A percentile compares a stretch with the other conserved stretches of the same genome.
These are phyloP conservation scores for Tortricodes alternella DNA, from an alignment of 2,888 invertebrate species.

Conservation along the genomic window DNA sequence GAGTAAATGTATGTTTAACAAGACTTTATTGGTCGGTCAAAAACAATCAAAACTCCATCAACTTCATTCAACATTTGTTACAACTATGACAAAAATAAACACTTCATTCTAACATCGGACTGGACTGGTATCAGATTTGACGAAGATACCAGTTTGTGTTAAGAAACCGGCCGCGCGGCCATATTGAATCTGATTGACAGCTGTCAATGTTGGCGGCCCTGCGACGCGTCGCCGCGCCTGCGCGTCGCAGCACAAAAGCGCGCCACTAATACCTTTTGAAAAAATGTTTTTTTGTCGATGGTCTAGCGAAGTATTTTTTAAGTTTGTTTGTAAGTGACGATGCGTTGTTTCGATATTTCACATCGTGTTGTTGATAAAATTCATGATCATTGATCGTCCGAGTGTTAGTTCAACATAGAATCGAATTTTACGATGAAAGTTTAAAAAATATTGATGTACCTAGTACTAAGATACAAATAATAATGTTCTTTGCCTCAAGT, in stretches of 20 bases:
- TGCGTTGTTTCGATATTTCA: conserved; percentile 19
- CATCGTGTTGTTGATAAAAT: not conserved
- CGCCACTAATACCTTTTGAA: conserved; percentile 65
- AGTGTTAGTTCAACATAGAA: too few relatives aligned
- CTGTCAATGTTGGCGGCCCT: conserved; percentile 81
- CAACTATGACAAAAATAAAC: conserved; percentile 24
- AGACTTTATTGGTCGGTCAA: too few relatives aligned
- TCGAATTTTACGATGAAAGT: too few relatives aligned
- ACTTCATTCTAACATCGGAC: conserved; percentile 17
- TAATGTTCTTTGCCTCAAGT: too few relatives aligned
- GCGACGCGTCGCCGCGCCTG: conserved; percentile 78
- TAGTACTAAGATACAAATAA: too few relatives aligned
- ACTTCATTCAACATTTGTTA: conserved; percentile 8
- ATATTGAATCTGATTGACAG: conserved; percentile 82
- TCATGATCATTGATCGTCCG: too few relatives aligned
- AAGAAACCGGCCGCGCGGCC: conserved; percentile 72
- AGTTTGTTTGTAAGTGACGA: conserved; percentile 31
- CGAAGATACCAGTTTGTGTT: conserved; percentile 55
- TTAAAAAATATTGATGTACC: too few relatives aligned
- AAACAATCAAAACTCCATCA: not conserved
- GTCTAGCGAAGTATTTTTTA: conserved; percentile 28
- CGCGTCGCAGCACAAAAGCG: conserved; percentile 52
- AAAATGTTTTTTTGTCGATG: conserved; percentile 36
- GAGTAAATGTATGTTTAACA: too few relatives aligned
- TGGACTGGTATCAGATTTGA: conserved; percentile 51